Conservation (phyloP, 2,797 vertebrate species). For the Danio jaintianensis region DNA sequence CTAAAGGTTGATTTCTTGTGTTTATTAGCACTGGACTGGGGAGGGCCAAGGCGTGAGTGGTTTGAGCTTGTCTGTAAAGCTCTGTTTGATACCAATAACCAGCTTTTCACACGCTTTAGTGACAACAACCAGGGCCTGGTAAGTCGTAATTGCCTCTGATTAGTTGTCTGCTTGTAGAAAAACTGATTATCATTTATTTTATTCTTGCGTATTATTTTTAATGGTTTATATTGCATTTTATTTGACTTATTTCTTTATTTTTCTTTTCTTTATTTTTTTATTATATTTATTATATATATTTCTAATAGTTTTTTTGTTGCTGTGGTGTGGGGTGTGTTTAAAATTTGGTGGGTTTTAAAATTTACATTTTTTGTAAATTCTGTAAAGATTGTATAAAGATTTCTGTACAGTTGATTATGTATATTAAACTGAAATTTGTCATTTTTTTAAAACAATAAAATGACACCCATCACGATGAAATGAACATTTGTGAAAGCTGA, state of each 20-base stretch:
- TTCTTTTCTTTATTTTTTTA: no score
- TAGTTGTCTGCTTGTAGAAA: background rate
- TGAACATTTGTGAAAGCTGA: no score
- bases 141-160: constrained; percentile 41
- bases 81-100: constrained; percentile 94
- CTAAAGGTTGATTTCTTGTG: constrained; percentile 81
- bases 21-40: constrained; percentile 93
- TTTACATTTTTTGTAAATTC: background rate
- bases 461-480: background rate
- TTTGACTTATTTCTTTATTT: no score
- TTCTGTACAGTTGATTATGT: background rate
- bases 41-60: constrained; percentile 97
- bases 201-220: no score
- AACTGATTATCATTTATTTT: background rate
- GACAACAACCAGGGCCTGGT: constrained; percentile 98
- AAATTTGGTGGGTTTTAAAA: no score
- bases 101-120: constrained; percentile 94
- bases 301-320: no score
- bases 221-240: no score
- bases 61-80: constrained; percentile 96
- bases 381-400: background rate
- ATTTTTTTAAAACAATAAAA: background rate
- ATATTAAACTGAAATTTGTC: background rate
- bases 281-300: no score
- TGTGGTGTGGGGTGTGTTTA: no score